Evolutionary conservation across 2,797 vertebrate species (phyloP), one percentile per base, ranked within the genome.

Genomic region (Aplochiton taeniatus): DNA sequence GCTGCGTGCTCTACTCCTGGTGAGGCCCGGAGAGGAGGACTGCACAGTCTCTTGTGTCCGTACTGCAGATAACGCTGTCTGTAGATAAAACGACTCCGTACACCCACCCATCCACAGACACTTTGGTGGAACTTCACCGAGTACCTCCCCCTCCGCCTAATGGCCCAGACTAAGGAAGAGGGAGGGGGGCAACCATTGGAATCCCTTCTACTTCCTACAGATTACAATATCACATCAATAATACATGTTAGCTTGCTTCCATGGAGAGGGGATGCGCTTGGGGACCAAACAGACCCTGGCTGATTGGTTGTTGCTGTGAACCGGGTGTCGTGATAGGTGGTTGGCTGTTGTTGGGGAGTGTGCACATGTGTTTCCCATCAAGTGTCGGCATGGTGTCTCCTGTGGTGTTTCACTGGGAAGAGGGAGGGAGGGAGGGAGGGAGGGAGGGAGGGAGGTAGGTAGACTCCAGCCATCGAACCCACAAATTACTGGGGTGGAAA

Each of bases 1-100:
- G 87, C 75, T 99, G 97, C 63, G 92, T 99, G 82, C 89, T 97
- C 48, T 98, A 98, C 83, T 97, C 96, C 46, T 99, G 98, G 98
- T 99, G 91, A 91, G 92, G 74, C 17, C 19, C 46, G 69, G 20
- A 56, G 48, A 63, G n/a, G n/a, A n/a, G 45, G 47, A 42, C 54
- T 43, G 45, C 52, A 46, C 41, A 17, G 31, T 31, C 31, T 6
- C n/a, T n/a, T n/a, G 6, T 31, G 6, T 31, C 31, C 31, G 31
- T 31, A 31, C 31, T 31, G 31, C 31, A 31, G 31, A 31, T 31
- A 31, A 6, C n/a, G 31, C 3, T 31, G 6, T 31, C 31, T 31
- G 31, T 31, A 31, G 31, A 31, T 31, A 31, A 31, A 31, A 31
- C 6, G 31, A 31, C 31, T 31, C 31, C 31, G 3, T 3, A 31